Base-by-base conservation (phyloP, 2,113 vertebrate genomes). In the Xiphorhynchus elegans region DNA sequence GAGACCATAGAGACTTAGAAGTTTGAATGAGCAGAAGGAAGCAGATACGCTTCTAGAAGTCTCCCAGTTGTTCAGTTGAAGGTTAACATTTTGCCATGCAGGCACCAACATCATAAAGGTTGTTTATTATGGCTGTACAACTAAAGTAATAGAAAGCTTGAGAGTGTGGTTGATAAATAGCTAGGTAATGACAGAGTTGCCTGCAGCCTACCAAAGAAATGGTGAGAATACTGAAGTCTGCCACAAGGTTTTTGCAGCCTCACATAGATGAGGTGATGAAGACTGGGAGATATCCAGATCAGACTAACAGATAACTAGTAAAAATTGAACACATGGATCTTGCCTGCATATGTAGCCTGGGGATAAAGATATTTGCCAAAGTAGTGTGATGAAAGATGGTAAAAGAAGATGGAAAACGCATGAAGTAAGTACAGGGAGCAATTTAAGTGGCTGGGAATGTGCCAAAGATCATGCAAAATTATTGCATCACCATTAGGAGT, bases 281-380 rank as follows among this genome's bases (percentile, higher is more conserved):
- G 76, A 87, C 28, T 66, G 64, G 29, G 80, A 81, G 35, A 78
- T 84, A 84, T 11, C 37, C 55, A 62, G 42, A 89, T 49, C 17
- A 91, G 19, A 52, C n/a, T 76, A 83, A 47, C 35, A 85, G 82
- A 62, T 44, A 92, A 49, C 49, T 62, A 56, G 79, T 39, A 13
- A 77, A 72, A 94, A 25, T 3, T 62, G 59, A 91, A 42, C 83
- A 83, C 79, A 31, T 64, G 63, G 35, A 42, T 90, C 39, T 90
- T 85, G 37, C 24, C 39, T 68, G 46, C 26, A 19, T 47, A 73
- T 4, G 19, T 76, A 93, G 35, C 63, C 59, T 42, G 12, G 6
- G 55, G 42, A 55, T 92, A 86, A 90, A 86, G 58, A 68, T 83
- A 93, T 14, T 79, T 47, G 62, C 46, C 64, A 75, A 96, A 93